phyloP scores from a whole-genome alignment of 2,888 invertebrate genomes.

The Heliconius aoede region DNA sequence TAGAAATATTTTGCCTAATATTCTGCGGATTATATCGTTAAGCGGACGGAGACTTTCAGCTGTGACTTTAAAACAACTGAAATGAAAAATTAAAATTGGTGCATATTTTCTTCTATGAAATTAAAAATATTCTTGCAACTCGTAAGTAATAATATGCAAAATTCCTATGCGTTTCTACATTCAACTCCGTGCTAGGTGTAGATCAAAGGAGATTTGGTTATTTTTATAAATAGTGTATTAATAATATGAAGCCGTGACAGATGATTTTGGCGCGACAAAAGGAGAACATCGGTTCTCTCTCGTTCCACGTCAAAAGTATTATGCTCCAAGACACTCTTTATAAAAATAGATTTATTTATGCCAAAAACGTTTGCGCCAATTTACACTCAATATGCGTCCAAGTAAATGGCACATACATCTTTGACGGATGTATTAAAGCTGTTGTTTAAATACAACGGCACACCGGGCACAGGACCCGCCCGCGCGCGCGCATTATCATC shows the following conservation, averaged over 20 bases:
- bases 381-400: constrained; percentile 38
- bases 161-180: constrained; percentile 34
- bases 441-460: constrained; percentile 49
- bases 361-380: constrained; percentile 43
- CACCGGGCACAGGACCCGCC: constrained; percentile 56
- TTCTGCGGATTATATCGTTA: constrained; percentile 42
- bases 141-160: constrained; percentile 25
- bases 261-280: constrained; percentile 40
- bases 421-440: constrained; percentile 50
- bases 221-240: constrained; percentile 47
- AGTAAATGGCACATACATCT: constrained; percentile 46
- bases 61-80: constrained; percentile 41
- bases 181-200: constrained; percentile 29
- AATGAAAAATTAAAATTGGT: constrained; percentile 7
- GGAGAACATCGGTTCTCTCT: constrained; percentile 26
- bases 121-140: constrained; percentile 1
- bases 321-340: constrained; percentile 44
- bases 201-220: constrained; percentile 36
- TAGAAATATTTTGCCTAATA: constrained; percentile 41
- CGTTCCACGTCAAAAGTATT: constrained; percentile 41
- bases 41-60: constrained; percentile 54
- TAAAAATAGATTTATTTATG: constrained; percentile 44
- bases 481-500: constrained; percentile 72
- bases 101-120: constrained; percentile 18
- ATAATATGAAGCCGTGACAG: constrained; percentile 42